phyloP scores from a whole-genome alignment of 2,113 vertebrate genomes.

The Pseudolaguvia tuberculata region DNA sequence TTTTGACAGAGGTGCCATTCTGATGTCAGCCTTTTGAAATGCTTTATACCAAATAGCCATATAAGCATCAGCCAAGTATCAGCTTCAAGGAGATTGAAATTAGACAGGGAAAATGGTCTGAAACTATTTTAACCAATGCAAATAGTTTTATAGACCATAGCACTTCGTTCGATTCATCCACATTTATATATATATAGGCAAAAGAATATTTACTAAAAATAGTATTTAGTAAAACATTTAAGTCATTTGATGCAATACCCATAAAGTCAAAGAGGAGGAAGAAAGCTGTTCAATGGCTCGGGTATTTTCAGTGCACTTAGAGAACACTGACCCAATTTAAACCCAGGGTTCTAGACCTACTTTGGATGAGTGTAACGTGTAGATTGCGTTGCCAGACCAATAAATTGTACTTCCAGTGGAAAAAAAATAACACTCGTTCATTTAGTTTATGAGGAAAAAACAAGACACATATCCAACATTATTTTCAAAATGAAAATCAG shows the following conservation, averaged over 20 bases:
- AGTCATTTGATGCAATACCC: slow-evolving; percentile 43
- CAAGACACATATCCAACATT: slow-evolving; percentile 6
- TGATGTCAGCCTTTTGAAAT: slow-evolving; percentile 42
- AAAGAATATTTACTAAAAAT: no score
- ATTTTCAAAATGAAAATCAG: slow-evolving; percentile 20
- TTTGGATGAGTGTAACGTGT: slow-evolving; percentile 9
- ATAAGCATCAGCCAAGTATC: slow-evolving; percentile 38
- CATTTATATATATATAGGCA: no score
- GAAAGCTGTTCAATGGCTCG: slow-evolving; percentile 17
- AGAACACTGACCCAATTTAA: slow-evolving; percentile 23
- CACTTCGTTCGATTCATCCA: slow-evolving; percentile 22
- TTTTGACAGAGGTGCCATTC: slow-evolving; percentile 43
- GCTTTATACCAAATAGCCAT: slow-evolving; percentile 40
- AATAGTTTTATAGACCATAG: slow-evolving; percentile 19
- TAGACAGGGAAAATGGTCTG: slow-evolving; percentile 42
- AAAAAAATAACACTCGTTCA: slow-evolving; percentile 17
- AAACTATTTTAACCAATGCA: slow-evolving; percentile 46
- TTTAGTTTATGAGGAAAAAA: slow-evolving; percentile 25
- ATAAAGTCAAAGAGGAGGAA: slow-evolving; percentile 9
- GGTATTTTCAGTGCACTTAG: slow-evolving; percentile 36
- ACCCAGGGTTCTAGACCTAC: slow-evolving; percentile 33
- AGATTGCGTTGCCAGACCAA: slow-evolving; percentile 10
- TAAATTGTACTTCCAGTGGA: slow-evolving; percentile 19
- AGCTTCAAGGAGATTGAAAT: slow-evolving; percentile 53
- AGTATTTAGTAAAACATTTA: no score